Evolutionary conservation across 2,113 vertebrate species (phyloP).

Genomic region (Mustela nigripes): DNA sequence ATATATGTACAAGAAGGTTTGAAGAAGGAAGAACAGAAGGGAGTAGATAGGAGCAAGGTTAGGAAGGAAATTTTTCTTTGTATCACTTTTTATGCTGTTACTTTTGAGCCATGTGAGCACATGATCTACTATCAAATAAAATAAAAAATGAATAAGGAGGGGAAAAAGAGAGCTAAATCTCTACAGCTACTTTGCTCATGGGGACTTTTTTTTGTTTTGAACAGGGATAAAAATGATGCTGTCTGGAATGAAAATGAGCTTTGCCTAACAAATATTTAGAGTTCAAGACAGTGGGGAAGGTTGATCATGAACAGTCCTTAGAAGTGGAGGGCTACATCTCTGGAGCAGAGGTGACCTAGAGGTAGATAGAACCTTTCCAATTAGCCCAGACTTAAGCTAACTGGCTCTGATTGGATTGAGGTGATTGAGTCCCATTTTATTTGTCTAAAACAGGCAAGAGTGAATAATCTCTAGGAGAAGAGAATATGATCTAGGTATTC

Average conservation of each 20-base stretch:
- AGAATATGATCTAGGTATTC: background rate
- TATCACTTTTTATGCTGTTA: background rate
- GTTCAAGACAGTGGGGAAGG: background rate
- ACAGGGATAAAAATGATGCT: background rate
- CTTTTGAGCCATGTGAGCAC: background rate
- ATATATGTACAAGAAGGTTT: background rate
- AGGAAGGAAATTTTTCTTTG: background rate
- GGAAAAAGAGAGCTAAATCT: background rate
- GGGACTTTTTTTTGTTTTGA: background rate
- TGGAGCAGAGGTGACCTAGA: background rate
- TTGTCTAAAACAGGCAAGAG: background rate
- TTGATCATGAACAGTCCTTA: background rate
- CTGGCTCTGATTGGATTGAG: background rate
- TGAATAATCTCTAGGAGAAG: background rate
- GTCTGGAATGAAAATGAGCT: background rate
- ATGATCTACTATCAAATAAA: background rate
- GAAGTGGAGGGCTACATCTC: background rate
- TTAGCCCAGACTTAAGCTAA: background rate
- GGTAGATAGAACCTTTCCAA: background rate
- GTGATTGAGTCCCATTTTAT: background rate
- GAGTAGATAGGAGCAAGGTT: background rate
- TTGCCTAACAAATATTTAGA: background rate
- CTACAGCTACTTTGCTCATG: background rate
- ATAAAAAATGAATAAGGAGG: background rate
- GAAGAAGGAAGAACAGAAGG: background rate